Percentiles rank a stretch among this genome's conserved stretches.
Evolutionary conservation across 1,140 invertebrate species (phyloP).

Genomic region (Drosophila murphyi): DNA sequence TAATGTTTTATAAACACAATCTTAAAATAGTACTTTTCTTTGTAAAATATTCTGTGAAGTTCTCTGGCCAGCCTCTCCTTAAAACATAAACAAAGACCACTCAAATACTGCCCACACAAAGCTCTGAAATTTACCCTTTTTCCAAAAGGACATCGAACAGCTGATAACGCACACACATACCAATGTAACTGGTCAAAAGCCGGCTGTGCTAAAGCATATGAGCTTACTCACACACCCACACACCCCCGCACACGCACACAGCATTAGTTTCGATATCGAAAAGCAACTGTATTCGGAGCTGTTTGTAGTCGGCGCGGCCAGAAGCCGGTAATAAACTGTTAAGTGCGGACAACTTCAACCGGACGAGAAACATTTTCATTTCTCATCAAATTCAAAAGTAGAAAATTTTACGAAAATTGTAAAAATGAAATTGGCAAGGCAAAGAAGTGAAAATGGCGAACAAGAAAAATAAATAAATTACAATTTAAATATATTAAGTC

Average conservation of each 20-base stretch:
- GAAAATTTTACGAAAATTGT: background rate
- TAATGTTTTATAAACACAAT: too few relatives aligned
- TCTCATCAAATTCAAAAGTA: conserved; percentile 3
- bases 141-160: conserved; percentile 43
- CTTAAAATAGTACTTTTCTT: background rate
- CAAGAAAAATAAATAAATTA: conserved; percentile 6
- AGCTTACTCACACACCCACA: background rate
- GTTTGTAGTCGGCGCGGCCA: conserved; percentile 28
- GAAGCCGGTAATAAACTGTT: conserved; percentile 70
- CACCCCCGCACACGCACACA: background rate
- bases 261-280: conserved; percentile 61
- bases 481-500: background rate
- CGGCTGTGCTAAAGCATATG: conserved; percentile 38
- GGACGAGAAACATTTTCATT: conserved; percentile 13
- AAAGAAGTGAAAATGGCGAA: conserved; percentile 31
- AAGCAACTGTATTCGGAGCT: conserved; percentile 1
- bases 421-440: conserved; percentile 14
- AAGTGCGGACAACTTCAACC: conserved; percentile 38
- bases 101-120: conserved; percentile 14
- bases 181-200: conserved; percentile 47
- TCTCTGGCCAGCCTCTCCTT: background rate
- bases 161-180: conserved; percentile 29
- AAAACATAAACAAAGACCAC: conserved; percentile 60
- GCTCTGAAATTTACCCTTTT: conserved; percentile 16
- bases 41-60: background rate